These are phyloP conservation scores for Camponotus floridanus DNA, from an alignment of 1,140 invertebrate species.

Conservation along the genomic window DNA sequence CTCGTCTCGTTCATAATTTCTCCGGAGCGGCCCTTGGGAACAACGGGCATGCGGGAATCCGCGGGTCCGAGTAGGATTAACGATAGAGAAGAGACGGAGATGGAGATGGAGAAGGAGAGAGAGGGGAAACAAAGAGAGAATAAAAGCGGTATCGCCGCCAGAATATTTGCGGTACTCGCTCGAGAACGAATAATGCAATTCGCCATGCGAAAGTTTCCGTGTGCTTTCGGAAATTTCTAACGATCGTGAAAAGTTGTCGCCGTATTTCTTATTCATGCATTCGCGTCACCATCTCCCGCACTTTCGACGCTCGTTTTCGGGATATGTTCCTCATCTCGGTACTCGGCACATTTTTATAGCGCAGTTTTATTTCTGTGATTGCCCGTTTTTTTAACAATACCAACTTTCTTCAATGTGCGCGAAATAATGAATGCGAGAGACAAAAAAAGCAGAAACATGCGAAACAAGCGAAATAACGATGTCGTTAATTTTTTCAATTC, in stretches of 20 bases:
- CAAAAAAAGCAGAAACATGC: background rate
- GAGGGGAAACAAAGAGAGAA: slow-evolving; percentile 6
- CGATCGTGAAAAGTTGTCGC: slow-evolving; percentile 31
- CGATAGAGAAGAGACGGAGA: background rate
- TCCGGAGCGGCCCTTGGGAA: slow-evolving; percentile 39
- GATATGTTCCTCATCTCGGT: background rate
- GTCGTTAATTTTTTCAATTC: background rate
- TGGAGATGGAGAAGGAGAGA: background rate
- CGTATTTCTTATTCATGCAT: slow-evolving; percentile 25
- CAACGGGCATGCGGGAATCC: slow-evolving; percentile 23
- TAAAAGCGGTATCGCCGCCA: slow-evolving; percentile 27
- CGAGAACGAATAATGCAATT: slow-evolving; percentile 59
- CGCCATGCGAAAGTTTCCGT: background rate
- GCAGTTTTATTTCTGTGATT: background rate
- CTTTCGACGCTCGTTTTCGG: background rate
- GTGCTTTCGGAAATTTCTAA: slow-evolving; percentile 43
- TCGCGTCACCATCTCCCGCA: background rate
- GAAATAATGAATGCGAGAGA: background rate
- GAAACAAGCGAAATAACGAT: background rate
- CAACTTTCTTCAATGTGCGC: background rate
- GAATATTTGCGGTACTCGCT: slow-evolving; percentile 53
- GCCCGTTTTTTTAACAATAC: background rate
- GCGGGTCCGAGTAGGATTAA: slow-evolving; percentile 45
- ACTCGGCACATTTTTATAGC: too few species aligned
- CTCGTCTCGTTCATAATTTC: slow-evolving; percentile 62